A percentile compares a stretch with the other conserved stretches of the same genome.
phyloP scores from a whole-genome alignment of 2,888 invertebrate genomes.

The Sericinus montela region DNA sequence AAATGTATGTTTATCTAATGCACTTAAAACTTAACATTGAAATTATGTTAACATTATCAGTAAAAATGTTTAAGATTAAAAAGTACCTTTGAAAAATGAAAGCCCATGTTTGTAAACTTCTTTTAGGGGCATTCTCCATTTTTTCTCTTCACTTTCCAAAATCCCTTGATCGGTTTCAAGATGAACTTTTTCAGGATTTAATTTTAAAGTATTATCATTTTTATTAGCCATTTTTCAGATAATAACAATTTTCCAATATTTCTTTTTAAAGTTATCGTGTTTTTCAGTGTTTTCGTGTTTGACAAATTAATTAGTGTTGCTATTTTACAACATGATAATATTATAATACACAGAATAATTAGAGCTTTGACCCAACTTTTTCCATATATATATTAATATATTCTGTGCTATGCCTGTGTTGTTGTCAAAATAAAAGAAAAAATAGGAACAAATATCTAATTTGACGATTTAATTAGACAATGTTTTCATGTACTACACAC shows the following conservation, averaged over 20 bases:
- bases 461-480: too few species aligned
- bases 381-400: too few species aligned
- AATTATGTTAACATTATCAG: not conserved
- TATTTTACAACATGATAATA: too few species aligned
- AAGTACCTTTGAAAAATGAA: constrained; percentile 94
- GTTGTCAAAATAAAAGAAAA: too few species aligned
- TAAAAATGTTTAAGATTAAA: constrained; percentile 5
- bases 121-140: constrained; percentile 85
- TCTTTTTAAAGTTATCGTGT: constrained; percentile 10
- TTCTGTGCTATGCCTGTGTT: too few species aligned
- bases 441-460: too few species aligned
- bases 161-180: constrained; percentile 74
- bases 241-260: not conserved
- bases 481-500: too few species aligned
- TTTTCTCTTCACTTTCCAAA: constrained; percentile 68
- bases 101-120: constrained; percentile 94
- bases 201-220: constrained; percentile 47
- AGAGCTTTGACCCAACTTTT: too few species aligned
- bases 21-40: too few species aligned
- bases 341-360: too few species aligned
- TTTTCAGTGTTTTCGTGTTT: constrained; percentile 13
- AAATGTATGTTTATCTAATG: too few species aligned
- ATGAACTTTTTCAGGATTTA: constrained; percentile 59
- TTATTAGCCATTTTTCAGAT: constrained; percentile 44
- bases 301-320: constrained; percentile 13